Base-by-base conservation (phyloP, 92 coral and sea anemone species). In the Desmophyllum pertusum region DNA sequence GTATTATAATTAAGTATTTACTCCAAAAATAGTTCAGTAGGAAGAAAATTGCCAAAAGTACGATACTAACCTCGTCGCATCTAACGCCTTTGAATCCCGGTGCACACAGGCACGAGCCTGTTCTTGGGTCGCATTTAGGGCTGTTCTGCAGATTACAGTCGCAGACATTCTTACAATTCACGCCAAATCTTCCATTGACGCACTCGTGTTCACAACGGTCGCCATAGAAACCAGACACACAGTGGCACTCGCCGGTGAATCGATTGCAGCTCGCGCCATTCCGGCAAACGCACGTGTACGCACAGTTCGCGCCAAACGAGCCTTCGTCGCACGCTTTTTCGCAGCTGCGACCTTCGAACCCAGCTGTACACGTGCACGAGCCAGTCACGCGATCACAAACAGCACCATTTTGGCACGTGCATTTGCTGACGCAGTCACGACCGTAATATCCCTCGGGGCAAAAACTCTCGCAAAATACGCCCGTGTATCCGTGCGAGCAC, bases 361-460 rank as follows among this genome's bases (percentile, higher is more conserved):
- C 98, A n/a, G 89, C 92, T 18, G 89, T 53, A 76, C 98, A 94
- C 14, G 62, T 27, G 77, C 99, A 97, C 53, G 19, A 10, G 33
- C 99, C 99, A 38, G 85, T 80, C 86, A 93, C 93, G 83, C 89
- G 93, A 81, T 93, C 92, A 86, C 99, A 97, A 46, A 79, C 89
- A 36, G 93, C 99, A 46, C 85, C 94, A 77, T 97, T 97, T 59
- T 85, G 87, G 85, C 99, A 97, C 11, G 83, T 80, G 80, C 99
- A 97, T 5, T 67, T 80, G 11, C 69, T 70, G 10, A 57, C 62
- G 75, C 99, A 97, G 59, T 89, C 89, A 27, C 59, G 45, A 63
- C 99, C 99, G 75, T 84, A 97, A 19, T 19, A 79, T 57, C 98
- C 97, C 53, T 89, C 96, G 23, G 95, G 95, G 70, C 99, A 97